Base-by-base conservation (phyloP, 2,113 vertebrate species). In the Corythoichthys intestinalis region DNA sequence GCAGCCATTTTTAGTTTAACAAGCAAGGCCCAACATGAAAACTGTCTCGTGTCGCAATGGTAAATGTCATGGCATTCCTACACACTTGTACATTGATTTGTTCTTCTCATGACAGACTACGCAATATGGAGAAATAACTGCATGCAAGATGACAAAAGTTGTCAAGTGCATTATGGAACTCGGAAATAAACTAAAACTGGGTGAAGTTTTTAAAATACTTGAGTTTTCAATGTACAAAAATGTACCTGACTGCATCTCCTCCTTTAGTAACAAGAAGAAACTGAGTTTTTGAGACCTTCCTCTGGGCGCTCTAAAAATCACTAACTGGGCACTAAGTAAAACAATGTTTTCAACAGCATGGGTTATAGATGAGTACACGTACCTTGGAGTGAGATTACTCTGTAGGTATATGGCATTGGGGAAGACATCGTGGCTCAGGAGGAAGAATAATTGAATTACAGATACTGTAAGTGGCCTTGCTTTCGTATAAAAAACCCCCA, bases 401-500 rank as follows among this genome's bases (percentile, higher is more conserved):
- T 28, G 20, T 41, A 41, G 6, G 41, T 7, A 38, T 4, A 58
- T 37, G 57, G 34, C 35, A 61, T 6, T 61, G 38, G 7, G 6
- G 17, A 44, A 61, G 59, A 44, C 59, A 44, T 44, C n/a, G 9
- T 41, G 44, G 2, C 11, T 63, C n/a, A 61, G 11, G 6, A 63
- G 61, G 12, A 63, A 34, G 11, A 63, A 47, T 14, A 58, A 58
- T 28, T 13, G 38, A 39, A 10, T 44, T 1, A 61, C 9, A 68
- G 37, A 14, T 44, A 28, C 20, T 28, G 20, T 28, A 70, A 66
- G 56, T 72, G 48, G 59, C 73, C 72, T 41, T 41, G 15, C 11
- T 20, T 58, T 46, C 39, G 47, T 60, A 65, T 73, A 46, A 75
- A 66, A 79, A 70, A 35, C 39, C 35, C 65, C 39, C 3, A 3